A percentile compares a stretch with the other conserved stretches of the same genome.
These are phyloP conservation scores for Eulemur rufifrons DNA, from an alignment of 2,113 vertebrate genomes.

Conservation along the genomic window DNA sequence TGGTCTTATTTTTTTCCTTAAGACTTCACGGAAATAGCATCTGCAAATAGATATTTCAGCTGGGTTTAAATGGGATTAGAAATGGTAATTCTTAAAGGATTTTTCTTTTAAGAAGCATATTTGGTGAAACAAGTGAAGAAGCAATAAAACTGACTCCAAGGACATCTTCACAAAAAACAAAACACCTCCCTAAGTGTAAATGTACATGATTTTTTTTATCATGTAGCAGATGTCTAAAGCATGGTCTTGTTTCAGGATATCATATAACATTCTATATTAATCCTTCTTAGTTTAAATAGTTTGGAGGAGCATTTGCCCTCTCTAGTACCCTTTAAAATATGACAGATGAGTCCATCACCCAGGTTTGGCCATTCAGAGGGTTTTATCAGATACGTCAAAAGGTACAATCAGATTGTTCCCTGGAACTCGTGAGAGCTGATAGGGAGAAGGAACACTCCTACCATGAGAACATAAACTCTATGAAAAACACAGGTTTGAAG, in stretches of 20 bases:
- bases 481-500: neutral
- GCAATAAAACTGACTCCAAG: neutral
- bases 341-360: neutral
- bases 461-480: neutral
- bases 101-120: slow-evolving; percentile 20
- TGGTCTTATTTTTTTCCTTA: neutral
- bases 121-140: neutral
- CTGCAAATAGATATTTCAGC: neutral
- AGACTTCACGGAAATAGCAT: neutral
- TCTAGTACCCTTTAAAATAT: neutral
- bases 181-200: neutral
- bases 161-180: neutral
- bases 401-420: neutral
- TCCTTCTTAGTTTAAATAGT: neutral
- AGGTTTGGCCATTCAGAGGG: neutral
- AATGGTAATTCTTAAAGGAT: neutral
- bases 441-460: neutral
- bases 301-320: neutral
- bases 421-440: neutral
- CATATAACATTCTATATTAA: neutral
- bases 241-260: neutral
- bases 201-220: neutral
- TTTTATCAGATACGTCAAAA: neutral
- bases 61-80: neutral
- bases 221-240: neutral